These are phyloP conservation scores for Cottoperca gobio DNA, from an alignment of 2,797 vertebrate genomes.

Conservation along the genomic window DNA sequence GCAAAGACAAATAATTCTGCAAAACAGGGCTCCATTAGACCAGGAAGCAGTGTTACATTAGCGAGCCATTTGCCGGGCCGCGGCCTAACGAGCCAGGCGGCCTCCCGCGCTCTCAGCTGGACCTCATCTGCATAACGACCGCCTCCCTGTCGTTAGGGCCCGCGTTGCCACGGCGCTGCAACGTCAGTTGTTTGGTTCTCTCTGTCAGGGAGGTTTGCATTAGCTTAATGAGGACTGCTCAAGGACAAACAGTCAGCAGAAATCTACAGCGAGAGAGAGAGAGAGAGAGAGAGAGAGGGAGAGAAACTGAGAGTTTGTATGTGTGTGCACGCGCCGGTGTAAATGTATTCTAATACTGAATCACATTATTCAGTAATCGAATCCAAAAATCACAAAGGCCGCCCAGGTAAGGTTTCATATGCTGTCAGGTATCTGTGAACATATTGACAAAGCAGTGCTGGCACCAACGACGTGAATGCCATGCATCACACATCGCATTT, in stretches of 20 bases:
- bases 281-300: slow-evolving; percentile 52
- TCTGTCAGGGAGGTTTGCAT: slow-evolving; percentile 99
- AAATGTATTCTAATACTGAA: slow-evolving; percentile 79
- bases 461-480: slow-evolving; percentile 68
- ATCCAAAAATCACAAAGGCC: slow-evolving; percentile 79
- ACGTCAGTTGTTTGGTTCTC: slow-evolving; percentile 99
- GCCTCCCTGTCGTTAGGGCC: slow-evolving; percentile 85
- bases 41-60: slow-evolving; percentile 98
- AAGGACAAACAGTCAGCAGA: slow-evolving; percentile 99
- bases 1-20: slow-evolving; percentile 82
- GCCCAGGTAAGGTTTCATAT: slow-evolving; percentile 68
- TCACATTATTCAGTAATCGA: slow-evolving; percentile 82
- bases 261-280: slow-evolving; percentile 86
- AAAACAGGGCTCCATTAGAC: slow-evolving; percentile 94
- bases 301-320: slow-evolving; percentile 61
- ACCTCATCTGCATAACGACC: slow-evolving; percentile 99
- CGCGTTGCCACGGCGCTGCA: slow-evolving; percentile 81
- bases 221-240: slow-evolving; percentile 99
- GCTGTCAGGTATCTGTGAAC: slow-evolving; percentile 79
- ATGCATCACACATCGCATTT: slow-evolving; percentile 74
- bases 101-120: slow-evolving; percentile 96
- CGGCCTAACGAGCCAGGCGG: slow-evolving; percentile 99
- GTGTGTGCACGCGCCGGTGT: slow-evolving; percentile 62
- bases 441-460: slow-evolving; percentile 78
- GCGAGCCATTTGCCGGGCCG: slow-evolving; percentile 99